Base-by-base conservation (phyloP, 1,140 invertebrate species). In the Drosophila tani region DNA sequence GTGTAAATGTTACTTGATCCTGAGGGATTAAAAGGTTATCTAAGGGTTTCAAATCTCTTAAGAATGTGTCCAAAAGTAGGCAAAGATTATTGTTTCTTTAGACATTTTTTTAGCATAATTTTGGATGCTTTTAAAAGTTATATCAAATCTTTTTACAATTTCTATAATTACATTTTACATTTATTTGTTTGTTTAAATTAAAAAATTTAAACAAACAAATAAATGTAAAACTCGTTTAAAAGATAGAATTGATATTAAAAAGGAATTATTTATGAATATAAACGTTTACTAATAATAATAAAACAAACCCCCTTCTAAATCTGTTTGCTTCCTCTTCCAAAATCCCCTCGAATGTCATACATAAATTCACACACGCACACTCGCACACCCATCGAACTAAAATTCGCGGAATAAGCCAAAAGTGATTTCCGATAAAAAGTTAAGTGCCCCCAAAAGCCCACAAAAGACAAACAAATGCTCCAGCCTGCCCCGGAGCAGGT, bases 341-440 rank as follows among this genome's bases (percentile, higher is more conserved):
- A 55, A 40, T 38, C 32, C 51, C 17, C 29, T 57, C 21, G 7
- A 38, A 60, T 21, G n/a, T 29, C 21, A 43, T n/a, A 43, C 40
- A 73, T 29, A 60, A 35, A 53, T 57, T 49, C 43, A 19, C 14
- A 21, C 8, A 47, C 21, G n/a, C 8, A 17, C 17, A 51, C 41
- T 49, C 50, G 63, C 70, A 57, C 41, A 40, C 78, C 60, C 64
- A 50, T 70, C 24, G 49, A 71, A 70, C 6, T 12, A 53, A 83
- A 88, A 71, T 87, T 87, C 83, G 83, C 83, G 60, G 83, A 87
- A 87, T 67, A 55, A 60, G 32, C 51, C 65, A 70, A 87, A 87
- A 59, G 68, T 83, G 81, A 82, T 85, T 85, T 85, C 82, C 71
- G 82, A 85, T 85, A 83, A 87, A 86, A 87, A 83, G 76, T 88